Evolutionary conservation across 2,888 invertebrate genomes (phyloP).

Genomic region (Drosophila mimica): DNA sequence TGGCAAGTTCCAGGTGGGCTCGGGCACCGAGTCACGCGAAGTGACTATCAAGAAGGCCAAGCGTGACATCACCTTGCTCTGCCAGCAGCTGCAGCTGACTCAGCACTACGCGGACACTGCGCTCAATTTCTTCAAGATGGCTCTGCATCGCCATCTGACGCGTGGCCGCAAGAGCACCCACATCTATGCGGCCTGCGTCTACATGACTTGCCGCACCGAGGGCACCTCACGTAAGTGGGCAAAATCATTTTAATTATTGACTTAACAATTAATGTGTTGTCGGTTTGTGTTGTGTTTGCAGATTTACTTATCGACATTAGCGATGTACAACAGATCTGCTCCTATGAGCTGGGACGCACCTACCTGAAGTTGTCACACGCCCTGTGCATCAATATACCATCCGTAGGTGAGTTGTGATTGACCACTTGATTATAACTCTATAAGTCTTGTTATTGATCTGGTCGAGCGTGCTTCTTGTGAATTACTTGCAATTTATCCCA

Average conservation of each 20-base stretch:
- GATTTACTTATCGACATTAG: conserved; percentile 98
- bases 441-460: background rate
- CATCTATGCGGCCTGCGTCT: conserved; percentile 98
- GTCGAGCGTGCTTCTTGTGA: background rate
- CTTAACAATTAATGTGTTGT: background rate
- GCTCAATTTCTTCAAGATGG: conserved; percentile 97
- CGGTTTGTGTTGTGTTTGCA: conserved; percentile 81
- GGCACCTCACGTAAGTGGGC: conserved; percentile 93
- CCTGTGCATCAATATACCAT: conserved; percentile 95
- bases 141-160: conserved; percentile 92
- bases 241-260: no score
- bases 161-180: conserved; percentile 95
- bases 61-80: conserved; percentile 93
- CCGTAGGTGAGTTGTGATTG: conserved; percentile 89
- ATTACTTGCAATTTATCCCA: background rate
- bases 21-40: conserved; percentile 95
- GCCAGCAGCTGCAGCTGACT: conserved; percentile 94
- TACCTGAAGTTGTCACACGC: conserved; percentile 95
- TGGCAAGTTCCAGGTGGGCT: conserved; percentile 92
- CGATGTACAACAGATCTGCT: conserved; percentile 98
- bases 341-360: conserved; percentile 97
- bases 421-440: background rate
- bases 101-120: conserved; percentile 97
- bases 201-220: conserved; percentile 97
- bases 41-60: conserved; percentile 95